Evolutionary conservation across 2,888 invertebrate species (phyloP), one percentile per base, ranked within the genome.

Genomic region (Chesias legatella): DNA sequence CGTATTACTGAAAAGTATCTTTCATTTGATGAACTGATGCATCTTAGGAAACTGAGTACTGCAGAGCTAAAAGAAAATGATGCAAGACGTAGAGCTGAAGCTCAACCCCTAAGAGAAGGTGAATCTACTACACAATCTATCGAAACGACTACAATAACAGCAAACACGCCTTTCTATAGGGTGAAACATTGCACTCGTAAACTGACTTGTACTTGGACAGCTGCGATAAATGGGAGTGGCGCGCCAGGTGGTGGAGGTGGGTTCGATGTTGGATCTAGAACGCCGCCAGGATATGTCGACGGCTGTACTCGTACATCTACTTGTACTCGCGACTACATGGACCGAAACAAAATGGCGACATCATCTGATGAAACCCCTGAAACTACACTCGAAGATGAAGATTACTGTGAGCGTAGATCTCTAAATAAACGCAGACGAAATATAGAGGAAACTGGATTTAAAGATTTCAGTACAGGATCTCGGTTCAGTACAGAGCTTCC

Each of bases 21-120:
- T 43, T 88, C 86, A 3, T 88, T 88, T 62, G 82, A 86, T 45
- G 85, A 88, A 55, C 58, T 88, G 49, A 75, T 88, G 77, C 77
- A 75, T 60, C 58, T 85, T 7, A 67, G 83, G 51, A 84, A 78
- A 62, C 55, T 70, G n/a, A 75, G 63, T 42, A 53, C 63, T 27
- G 39, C 36, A 8, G 63, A 67, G 9, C 17, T 33, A 45, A 38
- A 53, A 17, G 60, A 63, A 28, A 53, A 56, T 13, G 63, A 68
- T 48, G 50, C 56, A n/a, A 61, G 73, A 44, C 63, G 79, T 13
- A 40, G 41, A 46, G 56, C 36, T 21, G 37, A 50, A 11, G 28
- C n/a, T 17, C 9, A 42, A 10, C 10, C 10, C 23, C 27, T 38
- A 26, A 50, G 46, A 31, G 31, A 30, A 31, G 35, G 30, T 32